Conservation (phyloP, 2,888 invertebrate species). For the Tipula unca region DNA sequence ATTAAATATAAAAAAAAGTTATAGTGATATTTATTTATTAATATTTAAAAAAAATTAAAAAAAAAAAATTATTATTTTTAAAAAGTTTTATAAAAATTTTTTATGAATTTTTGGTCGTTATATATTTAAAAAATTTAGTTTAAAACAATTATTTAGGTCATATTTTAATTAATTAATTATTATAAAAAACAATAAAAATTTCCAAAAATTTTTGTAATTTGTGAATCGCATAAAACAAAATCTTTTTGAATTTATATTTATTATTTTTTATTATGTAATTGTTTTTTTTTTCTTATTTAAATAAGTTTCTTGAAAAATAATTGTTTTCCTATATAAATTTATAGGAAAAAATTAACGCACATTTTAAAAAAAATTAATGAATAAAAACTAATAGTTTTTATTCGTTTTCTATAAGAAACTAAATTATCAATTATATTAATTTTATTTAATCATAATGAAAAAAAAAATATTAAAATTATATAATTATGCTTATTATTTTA, state of each 20-base stretch:
- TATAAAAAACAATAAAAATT: slow-evolving; percentile 3
- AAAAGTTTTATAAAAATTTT: slow-evolving; percentile 3
- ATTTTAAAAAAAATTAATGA: not conserved
- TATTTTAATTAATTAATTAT: slow-evolving; percentile 2
- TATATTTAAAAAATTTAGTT: not conserved
- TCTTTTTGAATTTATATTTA: not conserved
- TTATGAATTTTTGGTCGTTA: slow-evolving; percentile 8
- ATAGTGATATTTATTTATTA: not conserved
- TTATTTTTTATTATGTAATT: not conserved
- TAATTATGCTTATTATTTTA: slow-evolving; percentile 17
- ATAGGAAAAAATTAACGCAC: not conserved
- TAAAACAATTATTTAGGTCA: not conserved
- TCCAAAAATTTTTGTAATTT: not conserved
- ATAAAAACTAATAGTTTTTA: not conserved
- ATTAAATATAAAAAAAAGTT: not conserved
- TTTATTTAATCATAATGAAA: not conserved
- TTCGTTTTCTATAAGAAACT: not conserved
- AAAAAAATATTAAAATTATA: not conserved
- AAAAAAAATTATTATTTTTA: not conserved
- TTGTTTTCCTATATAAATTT: not conserved
- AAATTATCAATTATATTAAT: not conserved
- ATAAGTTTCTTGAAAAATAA: not conserved
- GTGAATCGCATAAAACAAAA: not conserved
- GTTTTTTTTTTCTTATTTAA: not conserved
- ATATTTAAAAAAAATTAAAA: not conserved